Evolutionary conservation across 2,113 vertebrate genomes (phyloP).

Genomic region (Mellivora capensis): DNA sequence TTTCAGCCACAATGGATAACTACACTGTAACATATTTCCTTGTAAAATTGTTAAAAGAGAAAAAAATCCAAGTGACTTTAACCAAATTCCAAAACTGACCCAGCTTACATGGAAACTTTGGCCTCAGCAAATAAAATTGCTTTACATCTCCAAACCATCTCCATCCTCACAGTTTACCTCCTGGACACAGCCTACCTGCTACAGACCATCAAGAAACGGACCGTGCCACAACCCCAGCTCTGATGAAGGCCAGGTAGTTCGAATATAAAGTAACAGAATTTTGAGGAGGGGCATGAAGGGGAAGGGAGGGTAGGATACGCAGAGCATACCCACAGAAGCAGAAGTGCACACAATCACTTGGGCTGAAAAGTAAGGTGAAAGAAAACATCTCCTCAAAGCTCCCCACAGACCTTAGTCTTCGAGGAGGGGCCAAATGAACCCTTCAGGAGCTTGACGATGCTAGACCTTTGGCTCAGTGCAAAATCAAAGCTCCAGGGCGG

Average conservation of each 20-base stretch:
- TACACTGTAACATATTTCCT: background rate
- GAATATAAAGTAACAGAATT: background rate
- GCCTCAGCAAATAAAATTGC: slow-evolving; percentile 71
- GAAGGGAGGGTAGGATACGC: background rate
- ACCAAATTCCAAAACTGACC: slow-evolving; percentile 63
- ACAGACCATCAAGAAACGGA: background rate
- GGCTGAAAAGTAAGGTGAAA: slow-evolving; percentile 20
- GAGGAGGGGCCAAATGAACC: slow-evolving; percentile 73
- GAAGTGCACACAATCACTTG: background rate
- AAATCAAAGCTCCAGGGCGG: slow-evolving; percentile 79
- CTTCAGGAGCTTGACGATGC: slow-evolving; percentile 78
- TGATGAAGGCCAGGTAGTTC: background rate
- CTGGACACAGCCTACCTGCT: background rate
- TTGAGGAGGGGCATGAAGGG: background rate
- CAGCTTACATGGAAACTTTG: slow-evolving; percentile 71
- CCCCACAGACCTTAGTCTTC: slow-evolving; percentile 68
- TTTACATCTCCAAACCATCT: slow-evolving; percentile 33
- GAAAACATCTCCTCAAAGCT: slow-evolving; percentile 50
- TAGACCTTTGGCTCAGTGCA: slow-evolving; percentile 82
- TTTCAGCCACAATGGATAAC: background rate
- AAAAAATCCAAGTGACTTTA: slow-evolving; percentile 45
- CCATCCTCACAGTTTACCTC: background rate
- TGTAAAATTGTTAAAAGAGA: background rate
- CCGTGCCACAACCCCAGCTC: background rate
- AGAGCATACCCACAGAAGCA: background rate